Conservation (phyloP, 2,113 vertebrate species). For the Clinocottus analis region DNA sequence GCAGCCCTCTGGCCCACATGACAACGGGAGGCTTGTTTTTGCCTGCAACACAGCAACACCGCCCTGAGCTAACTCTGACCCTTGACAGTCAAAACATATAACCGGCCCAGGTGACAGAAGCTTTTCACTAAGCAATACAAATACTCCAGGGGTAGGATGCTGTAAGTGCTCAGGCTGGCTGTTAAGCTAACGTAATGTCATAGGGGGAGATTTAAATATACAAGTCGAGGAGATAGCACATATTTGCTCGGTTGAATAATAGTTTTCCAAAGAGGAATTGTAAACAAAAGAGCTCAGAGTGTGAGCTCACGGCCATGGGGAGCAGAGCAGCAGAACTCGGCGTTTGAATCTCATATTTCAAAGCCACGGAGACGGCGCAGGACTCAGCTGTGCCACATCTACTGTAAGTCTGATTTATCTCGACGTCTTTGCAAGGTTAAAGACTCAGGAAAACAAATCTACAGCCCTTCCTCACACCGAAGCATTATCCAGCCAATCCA, state of each 20-base stretch:
- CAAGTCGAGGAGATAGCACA: constrained; percentile 19
- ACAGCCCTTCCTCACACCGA: constrained; percentile 2
- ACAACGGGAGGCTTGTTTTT: constrained; percentile 75
- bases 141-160: constrained; percentile 30
- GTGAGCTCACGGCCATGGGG: constrained; percentile 25
- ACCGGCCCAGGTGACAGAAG: constrained; percentile 67
- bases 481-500: constrained; percentile 55
- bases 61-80: constrained; percentile 64
- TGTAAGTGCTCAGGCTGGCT: constrained; percentile 9
- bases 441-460: constrained; percentile 59
- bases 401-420: constrained; percentile 60
- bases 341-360: constrained; percentile 47
- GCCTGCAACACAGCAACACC: constrained; percentile 71
- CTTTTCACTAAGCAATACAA: constrained; percentile 47
- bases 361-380: constrained; percentile 34
- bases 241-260: constrained; percentile 49
- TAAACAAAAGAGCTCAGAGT: constrained; percentile 45
- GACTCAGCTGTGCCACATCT: constrained; percentile 48
- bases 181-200: constrained; percentile 42
- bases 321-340: constrained; percentile 36
- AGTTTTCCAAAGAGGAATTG: constrained; percentile 41
- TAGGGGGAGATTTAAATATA: constrained; percentile 44
- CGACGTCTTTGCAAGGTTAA: constrained; percentile 65
- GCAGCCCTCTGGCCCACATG: constrained; percentile 74
- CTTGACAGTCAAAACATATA: constrained; percentile 70